These are phyloP conservation scores for Poeciliopsis retropinna DNA, from an alignment of 2,113 vertebrate genomes.

Conservation along the genomic window DNA sequence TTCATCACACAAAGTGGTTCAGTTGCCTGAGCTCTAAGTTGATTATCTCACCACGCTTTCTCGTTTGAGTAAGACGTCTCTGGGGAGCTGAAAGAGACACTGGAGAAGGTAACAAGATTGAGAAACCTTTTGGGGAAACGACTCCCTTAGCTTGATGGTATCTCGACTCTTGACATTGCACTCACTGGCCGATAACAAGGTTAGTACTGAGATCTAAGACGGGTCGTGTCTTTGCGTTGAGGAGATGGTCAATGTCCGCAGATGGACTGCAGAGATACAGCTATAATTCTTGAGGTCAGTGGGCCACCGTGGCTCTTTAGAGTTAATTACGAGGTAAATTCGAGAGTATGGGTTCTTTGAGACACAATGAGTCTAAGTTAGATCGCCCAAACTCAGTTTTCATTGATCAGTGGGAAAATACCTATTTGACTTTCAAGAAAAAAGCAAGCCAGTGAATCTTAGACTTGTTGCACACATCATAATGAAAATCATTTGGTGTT, in stretches of 20 bases:
- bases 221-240: slow-evolving; percentile 33
- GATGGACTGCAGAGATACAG: slow-evolving; percentile 25
- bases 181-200: slow-evolving; percentile 55
- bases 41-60: slow-evolving; percentile 68
- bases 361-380: slow-evolving; percentile 43
- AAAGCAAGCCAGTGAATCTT: slow-evolving; percentile 29
- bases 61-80: slow-evolving; percentile 67
- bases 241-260: slow-evolving; percentile 29
- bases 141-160: slow-evolving; percentile 51
- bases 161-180: slow-evolving; percentile 56
- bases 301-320: slow-evolving; percentile 18
- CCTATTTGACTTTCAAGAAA: slow-evolving; percentile 19
- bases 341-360: slow-evolving; percentile 28
- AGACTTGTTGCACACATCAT: slow-evolving; percentile 11
- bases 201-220: slow-evolving; percentile 43
- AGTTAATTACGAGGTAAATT: slow-evolving; percentile 32
- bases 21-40: slow-evolving; percentile 69
- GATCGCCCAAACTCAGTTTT: slow-evolving; percentile 62
- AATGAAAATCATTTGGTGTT: slow-evolving; percentile 2
- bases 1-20: slow-evolving; percentile 77
- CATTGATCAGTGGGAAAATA: slow-evolving; percentile 56
- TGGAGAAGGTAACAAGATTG: slow-evolving; percentile 77
- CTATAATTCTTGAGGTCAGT: slow-evolving; percentile 24
- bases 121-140: slow-evolving; percentile 56
- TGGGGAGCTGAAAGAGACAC: slow-evolving; percentile 59